These are phyloP conservation scores for Lepeophtheirus nordmannii DNA, from an alignment of 2,888 invertebrate species.

Conservation along the genomic window DNA sequence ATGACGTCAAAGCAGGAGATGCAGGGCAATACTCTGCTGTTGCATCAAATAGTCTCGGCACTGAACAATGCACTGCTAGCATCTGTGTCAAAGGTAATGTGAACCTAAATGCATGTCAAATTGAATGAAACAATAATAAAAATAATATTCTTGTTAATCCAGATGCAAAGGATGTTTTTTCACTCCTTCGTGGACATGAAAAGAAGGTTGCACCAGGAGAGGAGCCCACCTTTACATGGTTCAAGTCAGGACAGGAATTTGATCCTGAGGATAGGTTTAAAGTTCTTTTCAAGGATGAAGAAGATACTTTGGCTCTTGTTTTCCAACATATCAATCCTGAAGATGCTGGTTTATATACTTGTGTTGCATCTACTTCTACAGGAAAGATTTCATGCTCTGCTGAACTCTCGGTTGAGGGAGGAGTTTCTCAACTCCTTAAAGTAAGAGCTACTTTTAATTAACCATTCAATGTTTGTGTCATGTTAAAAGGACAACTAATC, in stretches of 20 bases:
- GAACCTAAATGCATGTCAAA: not conserved
- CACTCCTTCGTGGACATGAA: constrained; percentile 50
- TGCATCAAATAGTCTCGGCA: constrained; percentile 65
- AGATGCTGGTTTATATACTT: constrained; percentile 88
- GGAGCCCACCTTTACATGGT: constrained; percentile 63
- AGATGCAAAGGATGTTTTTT: constrained; percentile 69
- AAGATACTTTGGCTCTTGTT: constrained; percentile 77
- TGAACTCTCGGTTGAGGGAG: constrained; percentile 24
- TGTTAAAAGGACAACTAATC: no score
- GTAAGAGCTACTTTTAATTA: not conserved
- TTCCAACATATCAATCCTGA: constrained; percentile 87
- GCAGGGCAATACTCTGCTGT: constrained; percentile 69
- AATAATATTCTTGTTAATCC: not conserved
- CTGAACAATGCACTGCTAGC: constrained; percentile 53
- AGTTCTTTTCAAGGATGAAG: constrained; percentile 50
- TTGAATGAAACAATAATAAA: no score
- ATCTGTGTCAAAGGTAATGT: constrained; percentile 59
- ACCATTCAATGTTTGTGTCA: no score
- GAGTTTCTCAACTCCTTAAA: constrained; percentile 21
- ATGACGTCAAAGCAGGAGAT: constrained; percentile 58
- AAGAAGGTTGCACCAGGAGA: constrained; percentile 50
- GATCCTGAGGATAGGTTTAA: constrained; percentile 83
- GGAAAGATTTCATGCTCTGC: constrained; percentile 69
- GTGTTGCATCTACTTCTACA: constrained; percentile 86
- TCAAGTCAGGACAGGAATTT: constrained; percentile 65